Conservation (phyloP, 2,888 invertebrate species). For the Buathra laborator region DNA sequence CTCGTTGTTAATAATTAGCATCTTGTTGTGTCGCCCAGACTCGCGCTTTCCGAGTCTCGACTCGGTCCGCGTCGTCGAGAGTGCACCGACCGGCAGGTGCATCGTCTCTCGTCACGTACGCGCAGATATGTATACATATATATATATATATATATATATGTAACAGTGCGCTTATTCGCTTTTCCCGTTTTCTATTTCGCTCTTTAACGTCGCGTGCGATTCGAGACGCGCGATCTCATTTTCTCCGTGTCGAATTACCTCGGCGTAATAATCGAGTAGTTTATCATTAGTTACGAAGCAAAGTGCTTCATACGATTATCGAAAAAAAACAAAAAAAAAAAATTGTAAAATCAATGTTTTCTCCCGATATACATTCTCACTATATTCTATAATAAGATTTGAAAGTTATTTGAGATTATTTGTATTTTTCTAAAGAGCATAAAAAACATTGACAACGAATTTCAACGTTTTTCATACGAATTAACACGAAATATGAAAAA, state of each 20-base stretch:
- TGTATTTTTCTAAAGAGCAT: no score
- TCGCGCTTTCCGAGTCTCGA: neutral
- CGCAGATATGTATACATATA: neutral
- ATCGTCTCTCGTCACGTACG: slow-evolving; percentile 19
- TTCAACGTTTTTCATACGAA: no score
- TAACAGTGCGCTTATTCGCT: slow-evolving; percentile 10
- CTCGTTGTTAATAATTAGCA: slow-evolving; percentile 41
- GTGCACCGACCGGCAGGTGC: neutral
- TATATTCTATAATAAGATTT: no score
- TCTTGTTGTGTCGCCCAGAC: neutral
- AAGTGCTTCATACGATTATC: no score
- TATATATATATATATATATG: no score
- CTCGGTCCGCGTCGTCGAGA: neutral
- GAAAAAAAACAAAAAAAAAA: no score
- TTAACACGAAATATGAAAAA: no score
- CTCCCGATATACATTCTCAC: no score
- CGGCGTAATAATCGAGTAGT: slow-evolving; percentile 8
- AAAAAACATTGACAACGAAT: no score
- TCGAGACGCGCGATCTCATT: slow-evolving; percentile 30
- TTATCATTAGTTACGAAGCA: neutral
- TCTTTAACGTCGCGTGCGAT: neutral
- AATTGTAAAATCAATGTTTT: no score
- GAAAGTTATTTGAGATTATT: no score
- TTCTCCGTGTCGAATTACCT: slow-evolving; percentile 33
- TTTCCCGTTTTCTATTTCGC: slow-evolving; percentile 27